A percentile compares a stretch with the other conserved stretches of the same genome.
Conservation (phyloP, 2,113 vertebrate genomes). For the Uropsilus gracilis region DNA sequence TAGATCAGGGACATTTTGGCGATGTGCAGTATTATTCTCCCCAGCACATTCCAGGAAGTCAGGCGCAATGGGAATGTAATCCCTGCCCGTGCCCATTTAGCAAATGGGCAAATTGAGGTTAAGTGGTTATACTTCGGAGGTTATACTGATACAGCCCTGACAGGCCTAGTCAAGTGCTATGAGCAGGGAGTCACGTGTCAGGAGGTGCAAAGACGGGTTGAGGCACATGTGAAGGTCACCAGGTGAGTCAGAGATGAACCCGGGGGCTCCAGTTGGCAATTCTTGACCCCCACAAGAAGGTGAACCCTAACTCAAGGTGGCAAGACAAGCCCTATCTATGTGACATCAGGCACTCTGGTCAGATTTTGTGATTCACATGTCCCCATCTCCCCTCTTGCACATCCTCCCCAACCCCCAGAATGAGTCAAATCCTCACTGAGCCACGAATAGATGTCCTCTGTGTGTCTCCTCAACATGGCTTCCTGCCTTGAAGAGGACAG, state of each 20-base stretch:
- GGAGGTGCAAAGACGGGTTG: too few species aligned
- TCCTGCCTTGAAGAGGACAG: conserved; percentile 38
- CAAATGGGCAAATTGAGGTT: background rate
- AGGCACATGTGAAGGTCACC: background rate
- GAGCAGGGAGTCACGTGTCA: background rate
- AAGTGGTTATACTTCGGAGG: background rate
- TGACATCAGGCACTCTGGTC: background rate
- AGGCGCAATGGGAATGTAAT: background rate
- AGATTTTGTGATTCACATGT: conserved; percentile 40
- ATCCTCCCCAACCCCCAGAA: conserved; percentile 51
- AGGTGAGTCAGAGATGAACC: background rate
- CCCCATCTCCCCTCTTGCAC: conserved; percentile 26
- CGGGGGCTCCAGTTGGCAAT: background rate
- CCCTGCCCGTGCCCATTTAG: background rate
- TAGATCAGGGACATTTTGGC: background rate
- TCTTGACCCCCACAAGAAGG: background rate
- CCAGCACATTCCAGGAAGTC: background rate
- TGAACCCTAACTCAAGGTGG: background rate
- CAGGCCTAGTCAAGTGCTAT: background rate
- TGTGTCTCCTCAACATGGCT: conserved; percentile 30
- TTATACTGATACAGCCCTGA: rapidly evolving
- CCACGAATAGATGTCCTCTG: conserved; percentile 65
- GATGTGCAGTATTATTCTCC: background rate
- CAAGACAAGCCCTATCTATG: background rate
- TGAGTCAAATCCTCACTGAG: conserved; percentile 73